Conservation (phyloP, 2,888 invertebrate genomes). For the Thecophora atra region DNA sequence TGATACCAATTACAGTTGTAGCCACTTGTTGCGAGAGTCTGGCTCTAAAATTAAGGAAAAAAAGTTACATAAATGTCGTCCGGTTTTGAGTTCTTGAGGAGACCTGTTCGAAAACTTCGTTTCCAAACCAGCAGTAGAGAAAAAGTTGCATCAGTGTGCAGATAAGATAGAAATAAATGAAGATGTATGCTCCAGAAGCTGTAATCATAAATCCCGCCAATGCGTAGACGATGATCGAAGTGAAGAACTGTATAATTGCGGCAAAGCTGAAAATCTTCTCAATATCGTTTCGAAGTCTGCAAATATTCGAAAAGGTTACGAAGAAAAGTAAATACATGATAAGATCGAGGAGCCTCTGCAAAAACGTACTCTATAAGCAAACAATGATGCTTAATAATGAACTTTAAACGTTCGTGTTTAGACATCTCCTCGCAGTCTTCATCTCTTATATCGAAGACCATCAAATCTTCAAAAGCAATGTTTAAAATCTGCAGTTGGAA, state of each 20-base stretch:
- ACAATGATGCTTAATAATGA: constrained; percentile 51
- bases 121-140: constrained; percentile 57
- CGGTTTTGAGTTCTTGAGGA: no score
- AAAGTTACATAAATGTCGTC: no score
- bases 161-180: constrained; percentile 53
- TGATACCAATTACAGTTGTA: constrained; percentile 52
- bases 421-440: constrained; percentile 6
- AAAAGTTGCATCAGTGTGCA: constrained; percentile 55
- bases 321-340: background rate
- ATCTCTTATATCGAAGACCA: background rate
- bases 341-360: no score
- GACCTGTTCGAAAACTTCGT: constrained; percentile 54
- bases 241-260: constrained; percentile 53
- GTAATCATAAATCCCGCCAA: constrained; percentile 55
- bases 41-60: constrained; percentile 49
- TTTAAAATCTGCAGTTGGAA: constrained; percentile 54
- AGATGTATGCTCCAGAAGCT: constrained; percentile 46
- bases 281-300: constrained; percentile 50
- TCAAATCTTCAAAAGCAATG: constrained; percentile 51
- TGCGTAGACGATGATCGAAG: constrained; percentile 52
- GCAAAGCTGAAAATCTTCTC: constrained; percentile 50
- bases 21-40: constrained; percentile 49
- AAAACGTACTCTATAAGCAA: constrained; percentile 48
- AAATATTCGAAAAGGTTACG: background rate
- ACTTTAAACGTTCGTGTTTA: constrained; percentile 45